Evolutionary conservation across 2,797 vertebrate genomes (phyloP), one percentile per base, ranked within the genome.

Genomic region (Gobionotothen gibberifrons): DNA sequence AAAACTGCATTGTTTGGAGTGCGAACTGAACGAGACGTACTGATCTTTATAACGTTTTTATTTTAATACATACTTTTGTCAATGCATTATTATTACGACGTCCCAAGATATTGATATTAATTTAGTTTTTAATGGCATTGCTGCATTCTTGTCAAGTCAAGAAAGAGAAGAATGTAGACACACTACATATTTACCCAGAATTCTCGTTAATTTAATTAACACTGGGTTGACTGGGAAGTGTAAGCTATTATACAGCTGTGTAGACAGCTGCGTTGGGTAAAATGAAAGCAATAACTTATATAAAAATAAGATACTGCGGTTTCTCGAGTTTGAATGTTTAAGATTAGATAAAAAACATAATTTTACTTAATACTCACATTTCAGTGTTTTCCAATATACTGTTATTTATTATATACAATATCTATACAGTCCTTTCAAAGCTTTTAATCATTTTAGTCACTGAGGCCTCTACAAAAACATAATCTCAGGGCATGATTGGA

Each of bases 381-480:
- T 64, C 39, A 60, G 3, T 49, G 26, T 43, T 52, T 55, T 60
- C 11, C 40, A 12, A 5, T 40, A 11, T 43, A 26, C 40, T 52
- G 5, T 17, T 0, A 57, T 47, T 58, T 39, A 29, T 14, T 57
- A 72, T 46, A 22, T 57, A 58, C 9, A 63, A 14, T 44, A 64
- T 61, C 42, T 72, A 65, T 22, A 14, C 47, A 68, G 39, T 59
- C 15, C 9, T 69, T 43, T 72, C 17, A n/a, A 22, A 51, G 63
- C 65, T 83, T 84, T 77, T 77, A 81, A 85, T 88, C 73, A 87
- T 87, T 87, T 80, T 59, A 73, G 66, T 83, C 69, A 68, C 65
- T 44, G n/a, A 79, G 80, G 59, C 69, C 69, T 62, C 53, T 66
- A 86, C 85, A 83, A 82, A 86, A 81, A 62, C 72, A 44, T 65